A percentile compares a stretch with the other conserved stretches of the same genome.
Conservation (phyloP, 2,113 vertebrate genomes). For the Sula dactylatra region DNA sequence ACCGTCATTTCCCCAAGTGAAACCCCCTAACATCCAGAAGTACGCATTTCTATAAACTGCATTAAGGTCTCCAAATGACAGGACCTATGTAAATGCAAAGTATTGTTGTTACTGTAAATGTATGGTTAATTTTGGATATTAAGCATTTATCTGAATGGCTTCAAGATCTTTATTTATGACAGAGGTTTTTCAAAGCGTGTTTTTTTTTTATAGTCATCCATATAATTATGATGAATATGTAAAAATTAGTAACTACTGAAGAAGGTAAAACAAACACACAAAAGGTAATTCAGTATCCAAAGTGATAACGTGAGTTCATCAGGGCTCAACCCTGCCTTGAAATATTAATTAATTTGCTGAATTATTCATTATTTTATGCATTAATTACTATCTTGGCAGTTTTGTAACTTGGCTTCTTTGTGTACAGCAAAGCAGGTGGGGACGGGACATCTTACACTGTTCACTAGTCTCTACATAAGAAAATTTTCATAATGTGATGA, state of each 20-base stretch:
- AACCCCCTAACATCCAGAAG: background rate
- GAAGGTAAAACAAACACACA: background rate
- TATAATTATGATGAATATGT: background rate
- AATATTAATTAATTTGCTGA: conserved; percentile 56
- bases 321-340: conserved; percentile 16
- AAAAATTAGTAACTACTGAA: background rate
- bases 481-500: background rate
- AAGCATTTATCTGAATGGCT: background rate
- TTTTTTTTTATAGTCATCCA: background rate
- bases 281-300: conserved; percentile 13
- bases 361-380: conserved; percentile 67
- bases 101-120: background rate
- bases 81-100: background rate
- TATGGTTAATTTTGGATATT: background rate
- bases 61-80: background rate
- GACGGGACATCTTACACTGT: background rate
- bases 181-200: background rate
- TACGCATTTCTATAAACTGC: background rate
- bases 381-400: conserved; percentile 39
- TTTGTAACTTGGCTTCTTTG: conserved; percentile 28
- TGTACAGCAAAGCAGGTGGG: background rate
- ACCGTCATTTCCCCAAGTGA: background rate
- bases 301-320: background rate
- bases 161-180: background rate
- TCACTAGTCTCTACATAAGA: background rate